Base-by-base conservation (phyloP, 2,888 invertebrate species). In the Eledone cirrhosa region DNA sequence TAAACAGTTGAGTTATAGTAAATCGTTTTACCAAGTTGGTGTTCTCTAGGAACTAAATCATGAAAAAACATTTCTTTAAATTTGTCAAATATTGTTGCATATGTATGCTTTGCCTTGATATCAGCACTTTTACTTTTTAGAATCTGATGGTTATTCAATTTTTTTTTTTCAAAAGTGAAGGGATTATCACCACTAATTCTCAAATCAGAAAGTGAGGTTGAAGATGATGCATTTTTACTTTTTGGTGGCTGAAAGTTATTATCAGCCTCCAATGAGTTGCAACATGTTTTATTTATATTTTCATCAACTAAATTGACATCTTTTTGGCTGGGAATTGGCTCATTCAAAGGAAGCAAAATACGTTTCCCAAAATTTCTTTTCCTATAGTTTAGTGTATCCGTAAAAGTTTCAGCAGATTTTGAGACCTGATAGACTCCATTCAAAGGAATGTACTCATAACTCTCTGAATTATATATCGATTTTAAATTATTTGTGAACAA, bases 401-500 rank as follows among this genome's bases (percentile, higher is more conserved):
- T 31, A 33, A 41, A 41, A 3, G 41, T 5, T 41, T 41, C 72
- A 5, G 72, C 72, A 22, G 41, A 72, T 22, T 72, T 72, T 41
- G 41, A n/a, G 7, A 29, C 14, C 14, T 41, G 31, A 33, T 72
- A 72, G 22, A 72, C 72, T 2, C 72, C 72, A 33, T 72, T 72
- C 14, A 41, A 72, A 16, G 33, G 72, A 72, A 72, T 72, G 31
- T 72, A 72, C 7, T 72, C 72, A 72, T 72, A 41, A n/a, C 24
- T 41, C 72, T 72, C 33, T 13, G 72, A 31, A n/a, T 31, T 72
- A 13, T 41, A 72, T 41, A 72, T 72, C 13, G n/a, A 33, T 33
- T 72, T 72, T 13, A 72, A 41, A 72, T 72, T 72, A 19, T 5
- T 31, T 2, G 72, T 41, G 41, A 72, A 72, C 8, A 72, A 72